Conservation (phyloP, 2,888 invertebrate genomes). For the Ligdia adustata region DNA sequence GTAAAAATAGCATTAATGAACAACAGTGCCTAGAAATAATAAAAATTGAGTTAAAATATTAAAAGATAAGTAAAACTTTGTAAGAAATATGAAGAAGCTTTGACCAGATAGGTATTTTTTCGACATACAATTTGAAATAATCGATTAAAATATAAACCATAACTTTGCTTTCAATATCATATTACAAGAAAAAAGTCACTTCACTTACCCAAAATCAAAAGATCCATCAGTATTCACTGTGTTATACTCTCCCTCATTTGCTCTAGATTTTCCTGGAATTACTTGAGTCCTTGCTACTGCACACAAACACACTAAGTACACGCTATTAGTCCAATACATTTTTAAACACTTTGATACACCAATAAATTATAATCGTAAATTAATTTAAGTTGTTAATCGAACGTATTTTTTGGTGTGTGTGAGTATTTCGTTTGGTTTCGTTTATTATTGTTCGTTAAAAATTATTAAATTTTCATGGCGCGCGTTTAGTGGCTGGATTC, state of each 20-base stretch:
- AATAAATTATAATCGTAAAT: no score
- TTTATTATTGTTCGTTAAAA: constrained; percentile 10
- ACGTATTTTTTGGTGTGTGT: neutral
- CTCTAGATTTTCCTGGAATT: constrained; percentile 73
- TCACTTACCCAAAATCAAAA: constrained; percentile 87
- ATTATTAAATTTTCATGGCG: constrained; percentile 49
- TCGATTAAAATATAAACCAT: no score
- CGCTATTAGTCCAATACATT: constrained; percentile 70
- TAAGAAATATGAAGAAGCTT: no score
- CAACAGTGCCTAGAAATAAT: no score
- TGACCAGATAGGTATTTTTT: no score
- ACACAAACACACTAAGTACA: constrained; percentile 67
- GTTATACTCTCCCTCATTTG: constrained; percentile 85
- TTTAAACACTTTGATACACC: constrained; percentile 29
- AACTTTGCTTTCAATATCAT: no score
- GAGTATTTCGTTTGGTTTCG: constrained; percentile 11
- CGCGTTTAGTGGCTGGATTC: constrained; percentile 49
- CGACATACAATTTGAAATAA: no score
- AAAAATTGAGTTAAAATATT: no score
- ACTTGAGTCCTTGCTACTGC: constrained; percentile 69
- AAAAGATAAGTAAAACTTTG: no score
- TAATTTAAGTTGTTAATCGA: neutral
- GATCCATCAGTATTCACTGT: constrained; percentile 88
- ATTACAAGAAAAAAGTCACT: no score
- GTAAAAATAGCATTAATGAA: no score